phyloP scores from a whole-genome alignment of 1,140 invertebrate genomes.

The Dolichoris vasculosae region DNA sequence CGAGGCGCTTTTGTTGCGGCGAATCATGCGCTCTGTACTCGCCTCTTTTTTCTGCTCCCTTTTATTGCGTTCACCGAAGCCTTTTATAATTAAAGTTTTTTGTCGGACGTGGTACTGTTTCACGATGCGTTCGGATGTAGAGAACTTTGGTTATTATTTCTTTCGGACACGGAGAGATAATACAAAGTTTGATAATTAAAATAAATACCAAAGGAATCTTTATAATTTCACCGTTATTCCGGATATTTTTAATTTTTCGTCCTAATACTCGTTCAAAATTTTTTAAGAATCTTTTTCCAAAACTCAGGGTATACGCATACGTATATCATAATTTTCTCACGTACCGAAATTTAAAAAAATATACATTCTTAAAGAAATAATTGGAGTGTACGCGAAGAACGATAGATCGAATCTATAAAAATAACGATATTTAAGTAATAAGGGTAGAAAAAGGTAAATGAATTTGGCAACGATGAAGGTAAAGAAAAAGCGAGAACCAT shows the following conservation, averaged over 20 bases:
- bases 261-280: neutral
- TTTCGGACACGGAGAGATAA: neutral
- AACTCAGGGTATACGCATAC: no score
- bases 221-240: neutral
- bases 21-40: conserved; percentile 18
- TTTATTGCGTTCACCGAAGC: conserved; percentile 17
- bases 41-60: neutral
- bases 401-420: no score
- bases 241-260: neutral
- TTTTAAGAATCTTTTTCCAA: no score
- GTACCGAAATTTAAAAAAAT: no score
- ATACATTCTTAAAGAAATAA: no score
- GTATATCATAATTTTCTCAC: no score
- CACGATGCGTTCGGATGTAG: neutral
- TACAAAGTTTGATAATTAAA: conserved; percentile 26
- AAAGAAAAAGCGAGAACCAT: neutral
- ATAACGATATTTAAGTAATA: no score
- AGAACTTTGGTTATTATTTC: conserved; percentile 2
- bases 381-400: no score
- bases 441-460: neutral
- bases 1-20: neutral
- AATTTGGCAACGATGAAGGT: neutral
- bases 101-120: neutral
- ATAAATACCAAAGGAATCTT: neutral
- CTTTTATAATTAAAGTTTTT: conserved; percentile 38